phyloP scores from a whole-genome alignment of 2,113 vertebrate genomes.

The Recurvirostra avosetta region DNA sequence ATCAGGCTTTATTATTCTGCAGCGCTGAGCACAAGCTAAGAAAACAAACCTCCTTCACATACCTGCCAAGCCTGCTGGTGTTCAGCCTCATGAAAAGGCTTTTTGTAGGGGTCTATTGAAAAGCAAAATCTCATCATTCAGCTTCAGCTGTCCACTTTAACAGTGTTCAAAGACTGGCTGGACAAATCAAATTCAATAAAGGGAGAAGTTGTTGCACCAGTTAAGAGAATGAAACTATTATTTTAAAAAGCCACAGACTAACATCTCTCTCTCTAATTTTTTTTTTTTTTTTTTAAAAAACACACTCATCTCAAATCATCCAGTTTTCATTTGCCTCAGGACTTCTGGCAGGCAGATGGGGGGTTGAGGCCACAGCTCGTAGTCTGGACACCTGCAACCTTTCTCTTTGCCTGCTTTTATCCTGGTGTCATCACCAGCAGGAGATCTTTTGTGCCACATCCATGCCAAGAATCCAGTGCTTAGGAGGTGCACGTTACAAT shows the following conservation, averaged over 20 bases:
- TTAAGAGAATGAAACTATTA: neutral
- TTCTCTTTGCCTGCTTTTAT: neutral
- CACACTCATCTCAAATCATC: neutral
- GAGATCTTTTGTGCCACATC: neutral
- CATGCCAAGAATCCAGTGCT: neutral
- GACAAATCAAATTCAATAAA: neutral
- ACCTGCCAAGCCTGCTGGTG: slow-evolving; percentile 15
- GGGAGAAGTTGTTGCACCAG: neutral
- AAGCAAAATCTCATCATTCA: slow-evolving; percentile 22
- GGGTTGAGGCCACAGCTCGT: neutral
- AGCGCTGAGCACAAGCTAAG: neutral
- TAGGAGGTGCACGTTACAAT: neutral
- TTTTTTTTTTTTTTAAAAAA: neutral
- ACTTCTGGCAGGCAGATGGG: neutral
- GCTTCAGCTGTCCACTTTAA: neutral
- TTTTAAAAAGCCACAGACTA: neutral
- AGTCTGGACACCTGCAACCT: neutral
- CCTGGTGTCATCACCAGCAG: neutral
- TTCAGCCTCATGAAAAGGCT: slow-evolving; percentile 1
- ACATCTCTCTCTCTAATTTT: neutral
- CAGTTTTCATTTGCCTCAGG: neutral
- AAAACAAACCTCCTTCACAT: neutral
- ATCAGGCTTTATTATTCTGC: neutral
- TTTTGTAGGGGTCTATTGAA: neutral
- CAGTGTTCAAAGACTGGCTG: neutral